phyloP scores from a whole-genome alignment of 1,140 invertebrate genomes.

The Archivesica marissinica region DNA sequence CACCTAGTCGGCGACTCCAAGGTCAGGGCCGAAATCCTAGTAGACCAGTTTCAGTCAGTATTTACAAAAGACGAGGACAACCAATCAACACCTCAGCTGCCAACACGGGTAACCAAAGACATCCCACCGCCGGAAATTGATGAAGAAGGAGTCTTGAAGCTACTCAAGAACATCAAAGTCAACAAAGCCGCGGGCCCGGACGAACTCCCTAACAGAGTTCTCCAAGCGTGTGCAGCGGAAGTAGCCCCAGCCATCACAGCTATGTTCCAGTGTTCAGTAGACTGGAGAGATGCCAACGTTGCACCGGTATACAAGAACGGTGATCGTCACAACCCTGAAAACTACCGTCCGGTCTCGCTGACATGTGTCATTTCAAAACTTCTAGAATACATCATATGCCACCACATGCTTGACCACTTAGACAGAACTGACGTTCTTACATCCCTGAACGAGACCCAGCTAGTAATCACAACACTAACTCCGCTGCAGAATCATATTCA shows the following conservation, averaged over 20 bases:
- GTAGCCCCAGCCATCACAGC: background rate
- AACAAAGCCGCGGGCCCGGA: conserved; percentile 24
- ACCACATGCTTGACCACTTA: conserved; percentile 45
- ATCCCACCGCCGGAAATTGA: background rate
- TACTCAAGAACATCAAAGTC: conserved; percentile 13
- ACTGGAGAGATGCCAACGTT: conserved; percentile 53
- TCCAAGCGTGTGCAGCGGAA: conserved; percentile 6
- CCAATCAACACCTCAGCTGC: background rate
- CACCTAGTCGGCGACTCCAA: conserved; percentile 25
- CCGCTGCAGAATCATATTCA: no score
- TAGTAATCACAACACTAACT: conserved; percentile 43
- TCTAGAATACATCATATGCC: conserved; percentile 55
- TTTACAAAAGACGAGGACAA: conserved; percentile 43
- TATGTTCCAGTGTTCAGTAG: background rate
- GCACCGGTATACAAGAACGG: conserved; percentile 25
- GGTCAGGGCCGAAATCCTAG: background rate
- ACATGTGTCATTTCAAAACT: conserved; percentile 50
- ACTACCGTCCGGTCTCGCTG: conserved; percentile 30
- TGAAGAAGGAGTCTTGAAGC: conserved; percentile 10
- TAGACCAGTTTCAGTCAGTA: no score
- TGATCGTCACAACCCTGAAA: background rate
- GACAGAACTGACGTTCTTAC: conserved; percentile 59
- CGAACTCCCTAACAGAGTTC: conserved; percentile 14
- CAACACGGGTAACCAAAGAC: background rate
- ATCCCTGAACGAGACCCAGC: conserved; percentile 46